Evolutionary conservation across 2,888 invertebrate genomes (phyloP).

Genomic region (Caenorhabditis becei): DNA sequence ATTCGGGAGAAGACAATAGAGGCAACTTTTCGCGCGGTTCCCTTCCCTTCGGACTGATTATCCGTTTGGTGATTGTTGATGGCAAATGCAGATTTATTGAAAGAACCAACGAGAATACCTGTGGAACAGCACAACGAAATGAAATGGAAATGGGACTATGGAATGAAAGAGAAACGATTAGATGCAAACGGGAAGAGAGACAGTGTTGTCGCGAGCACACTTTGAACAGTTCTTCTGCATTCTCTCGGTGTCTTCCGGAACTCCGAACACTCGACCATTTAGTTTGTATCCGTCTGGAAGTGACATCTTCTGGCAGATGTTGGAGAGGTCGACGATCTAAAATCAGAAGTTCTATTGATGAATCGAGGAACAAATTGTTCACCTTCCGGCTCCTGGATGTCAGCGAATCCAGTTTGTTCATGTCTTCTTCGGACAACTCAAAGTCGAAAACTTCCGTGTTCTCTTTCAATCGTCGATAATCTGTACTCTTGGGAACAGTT

Average conservation of each 20-base stretch:
- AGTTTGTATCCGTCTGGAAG: conserved; percentile 81
- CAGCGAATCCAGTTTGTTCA: conserved; percentile 71
- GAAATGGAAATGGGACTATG: neutral
- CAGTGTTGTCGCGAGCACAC: conserved; percentile 39
- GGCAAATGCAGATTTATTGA: conserved; percentile 52
- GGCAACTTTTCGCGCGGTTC: conserved; percentile 29
- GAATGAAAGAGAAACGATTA: conserved; percentile 5
- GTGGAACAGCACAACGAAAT: conserved; percentile 34
- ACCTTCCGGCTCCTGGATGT: conserved; percentile 69
- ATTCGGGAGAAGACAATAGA: conserved; percentile 12
- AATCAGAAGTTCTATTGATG: neutral
- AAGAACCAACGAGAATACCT: conserved; percentile 38
- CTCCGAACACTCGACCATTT: conserved; percentile 67
- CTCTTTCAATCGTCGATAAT: conserved; percentile 79
- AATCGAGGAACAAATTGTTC: neutral
- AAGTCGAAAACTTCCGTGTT: conserved; percentile 82
- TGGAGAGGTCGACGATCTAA: conserved; percentile 77
- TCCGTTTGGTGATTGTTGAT: conserved; percentile 25
- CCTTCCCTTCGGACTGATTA: conserved; percentile 50
- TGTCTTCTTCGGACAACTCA: conserved; percentile 65
- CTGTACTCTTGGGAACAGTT: conserved; percentile 82
- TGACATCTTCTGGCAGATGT: conserved; percentile 79
- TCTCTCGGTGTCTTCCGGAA: conserved; percentile 42
- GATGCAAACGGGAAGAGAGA: conserved; percentile 35
- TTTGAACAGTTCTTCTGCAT: conserved; percentile 39